Evolutionary conservation across 2,797 vertebrate species (phyloP), one percentile per base, ranked within the genome.

Genomic region (Babyrousa celebensis): DNA sequence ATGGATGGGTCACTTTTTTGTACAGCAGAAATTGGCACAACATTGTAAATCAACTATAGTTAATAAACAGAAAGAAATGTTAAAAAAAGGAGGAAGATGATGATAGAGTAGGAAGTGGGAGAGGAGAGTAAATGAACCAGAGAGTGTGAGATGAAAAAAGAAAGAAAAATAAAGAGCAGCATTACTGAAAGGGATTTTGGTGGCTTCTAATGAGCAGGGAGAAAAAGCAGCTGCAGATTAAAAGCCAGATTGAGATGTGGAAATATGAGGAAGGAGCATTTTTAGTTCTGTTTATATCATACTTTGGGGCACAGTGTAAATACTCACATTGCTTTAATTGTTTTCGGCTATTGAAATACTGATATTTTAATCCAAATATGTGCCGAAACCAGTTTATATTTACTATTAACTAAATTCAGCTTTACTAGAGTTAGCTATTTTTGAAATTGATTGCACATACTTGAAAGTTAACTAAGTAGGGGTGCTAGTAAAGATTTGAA

Each of bases 381-480:
- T 43, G 14, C 29, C 65, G 8, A 82, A 97, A 79, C n/a, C 80
- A 82, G 14, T 74, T 88, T 70, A 62, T 70, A 0, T 91, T 88
- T 91, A 75, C 23, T 20, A 62, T 2, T 17, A 80, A 65, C 9
- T n/a, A 6, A 25, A 6, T 6, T 74, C 89, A 58, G 1, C 17
- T 85, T 74, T 40, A 62, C 32, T 68, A 68, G 32, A 89, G 16
- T 89, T 85, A 71, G 5, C 77, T 23, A 29, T 74, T 74, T 85
- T 93, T 67, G 29, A 85, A 91, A 85, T 8, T 56, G 56, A 15
- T 12, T 95, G 27, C 1, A 65, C 6, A 18, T 12, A 77, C 91
- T 58, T 96, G 32, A 63, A 89, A 96, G 11, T 40, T 54, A 92
- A 67, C 72, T 29, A 67, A 54, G 58, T 29, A 75, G 40, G 80